Evolutionary conservation across 2,888 invertebrate genomes (phyloP).

Genomic region (Drosophila conformis): DNA sequence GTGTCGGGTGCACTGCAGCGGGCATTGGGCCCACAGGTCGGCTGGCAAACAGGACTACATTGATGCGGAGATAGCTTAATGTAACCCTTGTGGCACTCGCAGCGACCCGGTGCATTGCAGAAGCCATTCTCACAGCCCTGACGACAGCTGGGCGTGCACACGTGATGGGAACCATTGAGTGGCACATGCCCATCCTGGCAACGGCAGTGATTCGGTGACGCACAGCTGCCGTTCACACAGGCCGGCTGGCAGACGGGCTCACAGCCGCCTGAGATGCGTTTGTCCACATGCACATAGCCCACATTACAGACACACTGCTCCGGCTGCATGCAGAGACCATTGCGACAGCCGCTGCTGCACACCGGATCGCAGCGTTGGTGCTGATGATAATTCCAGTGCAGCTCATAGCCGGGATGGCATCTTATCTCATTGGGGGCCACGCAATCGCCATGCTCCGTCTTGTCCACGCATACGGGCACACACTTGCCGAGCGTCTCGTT

Average conservation of each 20-base stretch:
- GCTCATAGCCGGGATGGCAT: constrained; percentile 84
- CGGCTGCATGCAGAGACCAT: constrained; percentile 84
- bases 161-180: constrained; percentile 70
- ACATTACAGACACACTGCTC: constrained; percentile 84
- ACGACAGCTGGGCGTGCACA: constrained; percentile 82
- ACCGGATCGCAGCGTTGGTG: constrained; percentile 76
- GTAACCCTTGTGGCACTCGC: constrained; percentile 82
- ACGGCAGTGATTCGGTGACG: constrained; percentile 82
- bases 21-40: constrained; percentile 79
- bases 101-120: constrained; percentile 80
- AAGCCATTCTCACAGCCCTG: constrained; percentile 84
- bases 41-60: constrained; percentile 76
- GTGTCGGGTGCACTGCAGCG: constrained; percentile 83
- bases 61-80: constrained; percentile 69
- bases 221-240: constrained; percentile 86
- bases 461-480: constrained; percentile 74
- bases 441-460: constrained; percentile 83
- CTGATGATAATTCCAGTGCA: constrained; percentile 59
- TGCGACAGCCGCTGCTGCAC: constrained; percentile 79
- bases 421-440: constrained; percentile 85
- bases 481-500: constrained; percentile 67
- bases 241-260: constrained; percentile 86
- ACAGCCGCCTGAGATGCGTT: constrained; percentile 81
- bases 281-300: constrained; percentile 72
- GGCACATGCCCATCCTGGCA: constrained; percentile 80